Base-by-base conservation (phyloP, 2,797 vertebrate genomes). In the Acrocephalus scirpaceus region DNA sequence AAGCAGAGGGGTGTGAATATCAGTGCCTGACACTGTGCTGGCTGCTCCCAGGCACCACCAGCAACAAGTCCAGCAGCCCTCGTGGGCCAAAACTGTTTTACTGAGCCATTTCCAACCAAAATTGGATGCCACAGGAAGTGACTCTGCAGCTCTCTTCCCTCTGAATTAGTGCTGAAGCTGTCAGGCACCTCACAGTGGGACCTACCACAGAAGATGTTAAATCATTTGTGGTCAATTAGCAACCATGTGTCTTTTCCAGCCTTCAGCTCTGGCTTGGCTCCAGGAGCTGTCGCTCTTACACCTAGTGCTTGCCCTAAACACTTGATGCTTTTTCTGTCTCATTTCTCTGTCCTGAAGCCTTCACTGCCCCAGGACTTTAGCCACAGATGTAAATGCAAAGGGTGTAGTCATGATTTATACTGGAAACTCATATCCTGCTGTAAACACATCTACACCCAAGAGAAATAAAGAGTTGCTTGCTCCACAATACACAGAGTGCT, bases 21-120 rank as follows among this genome's bases (percentile, higher is more conserved):
- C 45, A 45, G 42, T 1, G 2, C 16, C 27, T 4, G 3, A 60
- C 50, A 34, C 11, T 2, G 1, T 2, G 5, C 20, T 34, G 40
- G 5, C 25, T 64, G 30, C 23, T 50, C 26, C 38, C 34, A 57
- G 53, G 14, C 38, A 57, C n/a, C 7, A 42, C 18, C 16, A 58
- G 9, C 29, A 29, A 10, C 25, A 1, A 0, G 9, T 30, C 65
- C 42, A 44, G 38, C 11, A 51, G 20, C 4, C 16, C 16, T 47
- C 3, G 1, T 1, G 16, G 50, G 29, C 12, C 61, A 69, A 60
- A 82, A 36, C 5, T 50, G 14, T 30, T 74, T 82, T 45, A 4
- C 40, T 83, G 69, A 34, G 34, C 5, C 16, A 21, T 21, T 78
- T 91, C 58, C 65, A 80, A 50, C 25, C 1, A 11, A 70, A 87